Base-by-base conservation (phyloP, 2,888 invertebrate species). In the Sarcophaga variegata region DNA sequence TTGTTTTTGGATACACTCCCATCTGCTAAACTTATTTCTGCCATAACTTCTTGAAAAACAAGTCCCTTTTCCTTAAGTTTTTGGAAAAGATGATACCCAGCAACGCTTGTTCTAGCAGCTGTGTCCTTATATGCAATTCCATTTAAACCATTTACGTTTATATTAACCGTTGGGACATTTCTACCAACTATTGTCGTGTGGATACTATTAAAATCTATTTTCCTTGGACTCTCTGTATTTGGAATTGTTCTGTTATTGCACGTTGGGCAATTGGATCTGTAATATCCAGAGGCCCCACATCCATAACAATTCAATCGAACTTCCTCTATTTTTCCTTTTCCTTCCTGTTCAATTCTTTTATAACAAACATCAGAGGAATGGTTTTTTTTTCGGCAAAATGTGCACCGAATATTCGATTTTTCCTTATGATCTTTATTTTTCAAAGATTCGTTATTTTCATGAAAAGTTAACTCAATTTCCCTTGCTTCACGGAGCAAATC, bases 11-110 rank as follows among this genome's bases (percentile, higher is more conserved):
- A 62, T 49, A 69, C 60, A 2, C 69, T 83, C 2, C 87, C 83
- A 62, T 87, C 88, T 14, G 88, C 88, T 67, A 87, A 81, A n/a
- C n/a, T 83, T 64, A 88, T 87, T 75, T 85, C 69, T 2, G 83
- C 86, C 1, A 47, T 59, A 2, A 83, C 85, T 80, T 85, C 71
- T 74, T 85, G 81, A 64, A 85, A 81, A 14, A 47, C 27, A 11
- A 81, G 63, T 3, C 79, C 79, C 60, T 76, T 83, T 22, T 64
- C 66, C 45, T 67, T 59, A 8, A 88, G n/a, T 64, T 87, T 85
- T 79, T 80, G 76, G 47, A 76, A 88, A 20, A 85, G 59, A 45
- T 64, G 60, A n/a, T 81, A 70, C 17, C 87, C 85, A 59, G 86
- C 82, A 17, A 88, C 63, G 59, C 84, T 88, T 70, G 86, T 87